Evolutionary conservation across 37 sponge, comb jelly and placozoan species (phyloP).

Genomic region (Lycopodina hypogea): DNA sequence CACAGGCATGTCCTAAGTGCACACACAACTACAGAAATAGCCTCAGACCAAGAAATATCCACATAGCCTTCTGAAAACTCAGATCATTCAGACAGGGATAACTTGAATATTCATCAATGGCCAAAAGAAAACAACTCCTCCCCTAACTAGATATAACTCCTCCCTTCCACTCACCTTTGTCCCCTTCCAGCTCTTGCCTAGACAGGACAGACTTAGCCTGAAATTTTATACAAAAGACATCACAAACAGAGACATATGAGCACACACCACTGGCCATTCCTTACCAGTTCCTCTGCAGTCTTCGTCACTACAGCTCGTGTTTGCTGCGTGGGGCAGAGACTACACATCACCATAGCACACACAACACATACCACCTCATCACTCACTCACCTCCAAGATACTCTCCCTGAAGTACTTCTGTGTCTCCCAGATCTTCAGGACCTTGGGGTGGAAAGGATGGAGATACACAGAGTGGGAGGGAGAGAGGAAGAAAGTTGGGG

Average conservation of each 20-base stretch:
- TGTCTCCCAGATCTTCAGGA: constrained; percentile 83
- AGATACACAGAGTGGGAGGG: neutral
- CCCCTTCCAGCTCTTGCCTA: neutral
- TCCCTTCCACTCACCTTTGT: no score
- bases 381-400: constrained; percentile 31
- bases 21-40: no score
- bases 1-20: no score
- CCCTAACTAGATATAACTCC: no score
- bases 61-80: no score
- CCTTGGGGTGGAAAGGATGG: constrained; percentile 34
- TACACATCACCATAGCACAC: neutral
- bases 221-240: neutral
- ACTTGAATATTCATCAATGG: no score
- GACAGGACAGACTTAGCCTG: no score
- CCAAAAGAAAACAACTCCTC: no score
- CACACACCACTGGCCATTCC: neutral
- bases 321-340: constrained; percentile 20
- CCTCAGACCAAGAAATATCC: no score
- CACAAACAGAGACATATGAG: neutral
- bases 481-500: no score
- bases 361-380: neutral
- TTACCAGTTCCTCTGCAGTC: constrained; percentile 1
- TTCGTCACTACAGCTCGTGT: constrained; percentile 36
- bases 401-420: constrained; percentile 73
- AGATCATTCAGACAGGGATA: no score